These are phyloP conservation scores for Engystomops pustulosus DNA, from an alignment of 2,113 vertebrate genomes.

Conservation along the genomic window DNA sequence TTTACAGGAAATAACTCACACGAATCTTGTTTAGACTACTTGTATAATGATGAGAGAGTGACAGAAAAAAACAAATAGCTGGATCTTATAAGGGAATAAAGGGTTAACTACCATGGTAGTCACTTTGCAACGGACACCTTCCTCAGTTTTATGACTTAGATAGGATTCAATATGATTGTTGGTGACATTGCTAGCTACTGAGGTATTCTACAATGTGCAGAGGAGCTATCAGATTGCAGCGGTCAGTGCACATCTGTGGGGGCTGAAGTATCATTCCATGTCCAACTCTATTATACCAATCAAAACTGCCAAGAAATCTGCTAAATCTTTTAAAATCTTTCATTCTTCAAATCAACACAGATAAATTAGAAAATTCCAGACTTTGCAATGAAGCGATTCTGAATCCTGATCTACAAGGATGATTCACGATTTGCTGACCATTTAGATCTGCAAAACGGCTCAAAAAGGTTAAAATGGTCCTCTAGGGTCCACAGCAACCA, in stretches of 20 bases:
- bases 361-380: slow-evolving; percentile 33
- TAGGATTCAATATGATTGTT: slow-evolving; percentile 20
- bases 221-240: slow-evolving; percentile 18
- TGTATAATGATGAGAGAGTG: not conserved
- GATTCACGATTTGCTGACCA: not conserved
- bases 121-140: not conserved
- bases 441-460: not conserved
- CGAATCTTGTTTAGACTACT: not conserved
- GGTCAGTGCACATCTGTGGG: slow-evolving; percentile 24
- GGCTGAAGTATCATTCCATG: slow-evolving; percentile 23
- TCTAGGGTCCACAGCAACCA: too few species aligned
- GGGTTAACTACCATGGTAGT: not conserved
- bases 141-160: not conserved
- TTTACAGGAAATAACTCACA: not conserved
- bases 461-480: too few species aligned
- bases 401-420: not conserved
- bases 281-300: slow-evolving; percentile 35
- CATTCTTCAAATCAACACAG: slow-evolving; percentile 21
- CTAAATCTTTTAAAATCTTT: slow-evolving; percentile 42
- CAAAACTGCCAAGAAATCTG: slow-evolving; percentile 45
- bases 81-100: not conserved
- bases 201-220: not conserved
- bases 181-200: slow-evolving; percentile 19
- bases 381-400: not conserved
- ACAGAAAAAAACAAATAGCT: not conserved